Base-by-base conservation (phyloP, 2,797 vertebrate species). In the Jordanella pulchra region DNA sequence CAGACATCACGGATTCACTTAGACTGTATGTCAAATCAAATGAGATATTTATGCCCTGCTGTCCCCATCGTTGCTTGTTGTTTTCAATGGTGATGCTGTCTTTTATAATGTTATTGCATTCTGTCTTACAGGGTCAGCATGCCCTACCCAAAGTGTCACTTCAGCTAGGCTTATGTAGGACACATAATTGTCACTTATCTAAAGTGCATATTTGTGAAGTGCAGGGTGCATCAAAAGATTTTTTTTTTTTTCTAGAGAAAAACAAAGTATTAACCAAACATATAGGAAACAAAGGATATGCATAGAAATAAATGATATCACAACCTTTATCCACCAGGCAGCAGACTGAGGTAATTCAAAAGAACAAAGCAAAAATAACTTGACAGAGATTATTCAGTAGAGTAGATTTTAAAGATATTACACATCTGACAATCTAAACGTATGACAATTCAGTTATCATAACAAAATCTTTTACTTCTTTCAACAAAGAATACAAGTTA, bases 21-120 rank as follows among this genome's bases (percentile, higher is more conserved):
- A 63, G 51, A 78, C 69, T 72, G 65, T 80, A 73, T 67, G 77
- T 83, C 83, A 67, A 78, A 63, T 84, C 75, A 78, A 81, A 87
- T 84, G 35, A 80, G 67, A 81, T 85, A 85, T 89, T 87, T 70
- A 81, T 86, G 73, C 75, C 73, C 72, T 53, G 14, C 72, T 72
- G 78, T 73, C 80, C 39, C 27, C 55, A 65, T 73, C 65, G 32
- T 25, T 74, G 70, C 73, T 83, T 78, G 71, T 65, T 82, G 65
- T 71, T 50, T 68, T 84, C 64, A 67, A 79, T 63, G 54, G 71
- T 77, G 79, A 72, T 4, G 28, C 68, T 28, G 73, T 73, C 80
- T 73, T 65, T 61, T 50, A 78, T 74, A 80, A 85, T 79, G 75
- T 65, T 76, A 81, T 69, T 23, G 32, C 73, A 73, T 71, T 84